phyloP scores from a whole-genome alignment of 2,797 vertebrate genomes.

The Spheniscus humboldti region DNA sequence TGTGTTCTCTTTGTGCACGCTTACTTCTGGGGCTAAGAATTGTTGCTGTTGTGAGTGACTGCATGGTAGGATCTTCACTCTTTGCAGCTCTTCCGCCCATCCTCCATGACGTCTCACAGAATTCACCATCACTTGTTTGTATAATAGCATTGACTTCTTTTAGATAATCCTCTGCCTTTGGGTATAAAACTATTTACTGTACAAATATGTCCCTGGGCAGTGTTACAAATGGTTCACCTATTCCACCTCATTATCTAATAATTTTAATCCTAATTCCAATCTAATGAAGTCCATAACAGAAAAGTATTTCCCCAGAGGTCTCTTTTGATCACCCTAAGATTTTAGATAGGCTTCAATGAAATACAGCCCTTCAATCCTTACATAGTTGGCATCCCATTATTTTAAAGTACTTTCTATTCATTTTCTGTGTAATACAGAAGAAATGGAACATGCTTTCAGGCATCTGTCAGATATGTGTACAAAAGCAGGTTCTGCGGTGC shows the following conservation, averaged over 20 bases:
- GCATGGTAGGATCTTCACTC: not conserved
- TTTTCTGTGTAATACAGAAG: not conserved
- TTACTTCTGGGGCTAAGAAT: not conserved
- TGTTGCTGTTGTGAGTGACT: not conserved
- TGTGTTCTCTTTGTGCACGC: not conserved
- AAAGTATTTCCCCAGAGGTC: not conserved
- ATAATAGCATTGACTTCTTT: not conserved
- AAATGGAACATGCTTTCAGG: not conserved
- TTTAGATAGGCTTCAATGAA: not conserved
- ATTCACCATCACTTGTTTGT: not conserved
- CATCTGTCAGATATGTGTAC: not conserved
- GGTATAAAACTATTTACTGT: not conserved
- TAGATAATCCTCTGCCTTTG: not conserved
- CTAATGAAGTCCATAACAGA: not conserved
- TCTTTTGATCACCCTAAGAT: not conserved
- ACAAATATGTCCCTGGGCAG: not conserved
- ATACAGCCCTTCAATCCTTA: not conserved
- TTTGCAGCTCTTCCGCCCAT: not conserved
- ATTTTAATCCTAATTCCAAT: not conserved
- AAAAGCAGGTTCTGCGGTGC: not conserved
- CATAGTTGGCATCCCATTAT: not conserved
- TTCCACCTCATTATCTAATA: not conserved
- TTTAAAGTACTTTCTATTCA: not conserved
- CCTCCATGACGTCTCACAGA: not conserved
- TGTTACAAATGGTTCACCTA: not conserved